phyloP scores from a whole-genome alignment of 2,888 invertebrate species.

The Rhabditoides inermis region DNA sequence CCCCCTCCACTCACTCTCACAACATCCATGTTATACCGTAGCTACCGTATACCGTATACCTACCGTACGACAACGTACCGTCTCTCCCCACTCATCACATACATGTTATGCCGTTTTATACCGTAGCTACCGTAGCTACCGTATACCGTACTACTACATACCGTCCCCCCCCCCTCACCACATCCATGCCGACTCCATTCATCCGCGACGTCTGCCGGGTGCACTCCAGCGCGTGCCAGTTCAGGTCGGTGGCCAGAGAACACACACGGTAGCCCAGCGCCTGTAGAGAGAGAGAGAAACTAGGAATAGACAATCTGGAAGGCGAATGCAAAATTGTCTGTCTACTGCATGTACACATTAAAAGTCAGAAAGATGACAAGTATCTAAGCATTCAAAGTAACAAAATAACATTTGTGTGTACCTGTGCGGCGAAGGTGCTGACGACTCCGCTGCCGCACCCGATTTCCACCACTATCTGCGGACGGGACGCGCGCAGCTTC shows the following conservation, averaged over 20 bases:
- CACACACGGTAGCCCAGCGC: slow-evolving; percentile 25
- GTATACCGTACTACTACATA: too few species aligned
- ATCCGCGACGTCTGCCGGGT: slow-evolving; percentile 65
- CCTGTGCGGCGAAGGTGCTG: slow-evolving; percentile 71
- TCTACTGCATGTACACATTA: background rate
- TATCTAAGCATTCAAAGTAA: too few species aligned
- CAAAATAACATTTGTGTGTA: too few species aligned
- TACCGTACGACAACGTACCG: too few species aligned
- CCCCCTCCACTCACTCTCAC: background rate
- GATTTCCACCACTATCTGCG: slow-evolving; percentile 63
- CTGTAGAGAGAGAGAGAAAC: slow-evolving; percentile 10
- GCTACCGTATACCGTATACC: background rate
- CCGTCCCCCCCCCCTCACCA: slow-evolving; percentile 53
- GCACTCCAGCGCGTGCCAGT: slow-evolving; percentile 69
- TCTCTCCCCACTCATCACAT: too few species aligned
- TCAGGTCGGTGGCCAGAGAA: slow-evolving; percentile 66
- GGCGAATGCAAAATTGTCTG: too few species aligned
- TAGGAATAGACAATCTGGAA: too few species aligned
- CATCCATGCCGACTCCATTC: slow-evolving; percentile 62
- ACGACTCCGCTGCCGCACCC: slow-evolving; percentile 87
- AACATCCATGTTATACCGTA: too few species aligned
- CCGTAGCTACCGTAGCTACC: background rate
- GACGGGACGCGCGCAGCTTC: slow-evolving; percentile 21
- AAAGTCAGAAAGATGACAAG: too few species aligned
- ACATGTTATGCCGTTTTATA: too few species aligned